Evolutionary conservation across 1,140 invertebrate species (phyloP), one percentile per base, ranked within the genome.

Genomic region (Steinernema khuongi): DNA sequence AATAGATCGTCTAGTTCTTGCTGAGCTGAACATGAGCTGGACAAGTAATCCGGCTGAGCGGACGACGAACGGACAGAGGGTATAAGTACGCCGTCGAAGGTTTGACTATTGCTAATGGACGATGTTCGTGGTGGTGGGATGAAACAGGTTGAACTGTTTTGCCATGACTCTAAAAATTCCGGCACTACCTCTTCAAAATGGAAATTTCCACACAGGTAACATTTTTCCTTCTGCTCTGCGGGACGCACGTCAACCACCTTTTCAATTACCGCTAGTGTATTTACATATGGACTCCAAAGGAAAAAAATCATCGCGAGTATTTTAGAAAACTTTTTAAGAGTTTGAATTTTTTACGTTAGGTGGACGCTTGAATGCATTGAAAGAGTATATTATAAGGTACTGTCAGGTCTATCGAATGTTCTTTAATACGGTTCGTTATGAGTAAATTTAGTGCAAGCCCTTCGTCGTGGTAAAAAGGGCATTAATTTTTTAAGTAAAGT

Each of bases 1-100:
- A 72, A 44, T 1, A 72, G 43, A 28, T 44, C 71, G 31, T 72
- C 66, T 18, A 70, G 26, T 14, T 33, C 31, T 14, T 44, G 41
- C 44, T 72, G 43, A n/a, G 71, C 66, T 18, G 71, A 72, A n/a
- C 31, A 22, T 17, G 71, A 43, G 33, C 71, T 14, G 7, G 50
- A 60, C 2, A 60, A 22, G 19, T 60, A 60, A 22, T 60, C 50
- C 4, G 50, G 50, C 26, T 60, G 50, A 2, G 26, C 50, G 50
- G 50, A 60, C 14, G 50, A 60, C 22, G 50, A 60, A 4, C 50
- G 11, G 19, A 60, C 19, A 2, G 50, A 60, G 4, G 11, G 26
- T 14, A 60, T 68, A 7, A 68, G 4, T 4, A 29, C 14, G 18
- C 31, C 31, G 67, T 31, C 29, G 18, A 68, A 68, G 67, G 67